Evolutionary conservation across 2,797 vertebrate species (phyloP).

Genomic region (Psittacula echo): DNA sequence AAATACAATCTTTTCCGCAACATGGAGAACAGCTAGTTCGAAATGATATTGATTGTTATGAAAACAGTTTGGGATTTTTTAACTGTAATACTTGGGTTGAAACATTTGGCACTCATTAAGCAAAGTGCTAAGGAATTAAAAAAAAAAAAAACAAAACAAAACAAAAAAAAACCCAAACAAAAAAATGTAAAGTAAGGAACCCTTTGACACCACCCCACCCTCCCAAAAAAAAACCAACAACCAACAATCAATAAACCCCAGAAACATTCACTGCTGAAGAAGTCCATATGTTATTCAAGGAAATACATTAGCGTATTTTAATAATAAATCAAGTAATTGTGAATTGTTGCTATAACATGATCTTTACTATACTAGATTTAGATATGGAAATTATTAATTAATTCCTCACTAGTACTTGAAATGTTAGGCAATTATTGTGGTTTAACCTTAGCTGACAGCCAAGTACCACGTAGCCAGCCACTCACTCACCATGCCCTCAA

Average conservation of each 20-base stretch:
- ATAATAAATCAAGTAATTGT: background rate
- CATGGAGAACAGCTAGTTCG: background rate
- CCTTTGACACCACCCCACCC: too few species aligned
- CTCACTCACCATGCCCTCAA: background rate
- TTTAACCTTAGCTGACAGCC: background rate
- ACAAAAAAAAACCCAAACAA: background rate
- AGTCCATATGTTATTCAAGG: background rate
- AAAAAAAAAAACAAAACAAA: background rate
- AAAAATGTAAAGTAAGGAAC: background rate
- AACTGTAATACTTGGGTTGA: background rate
- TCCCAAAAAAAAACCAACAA: background rate
- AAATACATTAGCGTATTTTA: background rate
- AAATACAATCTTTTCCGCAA: background rate
- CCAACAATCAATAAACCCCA: background rate
- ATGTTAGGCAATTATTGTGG: background rate
- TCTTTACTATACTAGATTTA: background rate
- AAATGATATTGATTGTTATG: background rate
- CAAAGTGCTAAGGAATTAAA: background rate
- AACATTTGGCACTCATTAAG: background rate
- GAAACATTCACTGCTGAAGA: background rate
- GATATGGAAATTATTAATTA: background rate
- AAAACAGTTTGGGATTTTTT: background rate
- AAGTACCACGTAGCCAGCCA: background rate
- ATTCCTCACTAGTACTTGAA: background rate
- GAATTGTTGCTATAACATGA: background rate